phyloP scores from a whole-genome alignment of 2,888 invertebrate species.

The Rhyacophila evoluta region DNA sequence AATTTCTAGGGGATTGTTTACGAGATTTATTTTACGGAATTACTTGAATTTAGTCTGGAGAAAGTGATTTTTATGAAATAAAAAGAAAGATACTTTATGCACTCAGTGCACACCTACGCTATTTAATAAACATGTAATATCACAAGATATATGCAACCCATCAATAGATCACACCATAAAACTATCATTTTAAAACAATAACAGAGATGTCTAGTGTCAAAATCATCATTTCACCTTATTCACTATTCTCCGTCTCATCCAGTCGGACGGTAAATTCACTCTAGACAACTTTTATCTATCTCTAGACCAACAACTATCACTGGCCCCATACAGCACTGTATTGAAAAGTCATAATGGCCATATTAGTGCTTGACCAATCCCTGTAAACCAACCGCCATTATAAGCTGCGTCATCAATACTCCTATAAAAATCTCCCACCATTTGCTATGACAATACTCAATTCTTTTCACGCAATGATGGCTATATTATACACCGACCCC shows the following conservation, averaged over 20 bases:
- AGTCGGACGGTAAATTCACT: background rate
- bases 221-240: background rate
- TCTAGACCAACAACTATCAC: background rate
- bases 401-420: background rate
- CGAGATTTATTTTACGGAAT: background rate
- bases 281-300: background rate
- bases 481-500: background rate
- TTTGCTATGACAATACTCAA: background rate
- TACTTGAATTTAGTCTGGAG: background rate
- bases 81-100: background rate
- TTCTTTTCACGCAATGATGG: background rate
- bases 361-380: background rate
- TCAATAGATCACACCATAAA: background rate
- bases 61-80: background rate
- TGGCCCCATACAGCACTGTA: background rate
- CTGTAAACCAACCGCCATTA: background rate
- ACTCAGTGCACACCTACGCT: background rate
- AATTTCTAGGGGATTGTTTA: no score
- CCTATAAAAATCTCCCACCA: background rate
- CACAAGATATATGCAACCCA: background rate
- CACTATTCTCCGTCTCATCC: background rate
- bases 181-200: background rate
- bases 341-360: background rate
- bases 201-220: background rate
- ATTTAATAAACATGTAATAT: background rate